Conservation (phyloP, 2,888 invertebrate species). For the Conus canariensis region DNA sequence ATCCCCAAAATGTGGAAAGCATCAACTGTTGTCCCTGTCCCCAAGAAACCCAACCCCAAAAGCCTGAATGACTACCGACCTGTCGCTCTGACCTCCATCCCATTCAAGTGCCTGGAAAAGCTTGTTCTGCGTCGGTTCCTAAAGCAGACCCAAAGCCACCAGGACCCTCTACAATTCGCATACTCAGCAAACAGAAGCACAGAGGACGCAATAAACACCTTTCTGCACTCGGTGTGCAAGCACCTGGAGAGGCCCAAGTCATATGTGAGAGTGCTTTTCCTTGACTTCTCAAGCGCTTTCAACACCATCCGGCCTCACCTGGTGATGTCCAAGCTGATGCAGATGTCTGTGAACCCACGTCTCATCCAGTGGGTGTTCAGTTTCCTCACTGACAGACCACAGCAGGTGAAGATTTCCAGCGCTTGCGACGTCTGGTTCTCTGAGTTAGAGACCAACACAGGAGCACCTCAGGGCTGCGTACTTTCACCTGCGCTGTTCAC, state of each 20-base stretch:
- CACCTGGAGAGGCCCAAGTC: background rate
- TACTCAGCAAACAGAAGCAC: background rate
- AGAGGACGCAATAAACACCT: background rate
- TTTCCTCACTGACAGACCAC: background rate
- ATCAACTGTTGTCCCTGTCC: background rate
- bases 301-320: constrained; percentile 4
- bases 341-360: background rate
- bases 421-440: background rate
- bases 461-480: background rate
- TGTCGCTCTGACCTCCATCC: background rate
- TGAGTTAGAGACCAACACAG: background rate
- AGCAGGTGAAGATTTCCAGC: background rate
- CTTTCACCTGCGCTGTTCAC: background rate
- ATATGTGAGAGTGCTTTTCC: background rate
- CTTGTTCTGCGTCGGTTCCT: background rate
- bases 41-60: background rate
- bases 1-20: background rate
- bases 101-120: background rate
- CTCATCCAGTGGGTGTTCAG: background rate
- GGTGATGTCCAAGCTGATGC: background rate
- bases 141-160: background rate
- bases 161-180: background rate
- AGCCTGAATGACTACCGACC: background rate
- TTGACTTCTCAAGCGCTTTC: constrained; percentile 3
- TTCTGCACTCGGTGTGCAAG: background rate